Base-by-base conservation (phyloP, 2,888 invertebrate genomes). In the Eugnorisma glareosa region DNA sequence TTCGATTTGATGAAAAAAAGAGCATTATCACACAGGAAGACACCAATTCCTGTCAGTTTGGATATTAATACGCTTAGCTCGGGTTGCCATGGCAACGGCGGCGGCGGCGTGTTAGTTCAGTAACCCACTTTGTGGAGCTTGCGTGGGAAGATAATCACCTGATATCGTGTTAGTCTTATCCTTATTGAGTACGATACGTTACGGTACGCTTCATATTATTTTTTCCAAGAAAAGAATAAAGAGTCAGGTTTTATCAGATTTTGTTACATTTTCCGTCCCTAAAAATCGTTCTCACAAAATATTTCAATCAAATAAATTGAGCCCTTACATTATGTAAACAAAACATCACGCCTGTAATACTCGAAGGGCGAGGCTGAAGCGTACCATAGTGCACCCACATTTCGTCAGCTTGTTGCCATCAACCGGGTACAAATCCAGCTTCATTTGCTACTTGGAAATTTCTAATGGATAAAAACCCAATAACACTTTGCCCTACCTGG, bases 141-240 rank as follows among this genome's bases (percentile, higher is more conserved):
- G 81, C 57, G 74, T 82, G 82, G 79, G 74, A 82, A 78, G 78
- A 59, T 82, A 74, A 77, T 81, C 83, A 86, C 83, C 73, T 82
- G 83, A 82, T 82, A 74, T 61, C 67, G 57, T 67, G 78, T 64
- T 82, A 82, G 78, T 75, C 59, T 85, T 77, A 82, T 67, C 72
- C 74, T 75, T 73, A 67, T 78, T 73, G 72, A 85, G 67, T 51
- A n/a, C 35, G 64, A 61, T 77, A 77, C 64, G 35, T 67, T 59
- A 64, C 31, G 31, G 45, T 37, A 37, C 24, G 11, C 28, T 8
- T 59, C 28, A 43, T 67, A 24, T 21, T 51, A n/a, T 54, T 31
- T 35, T 43, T 57, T 69, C 35, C 40, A 18, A 13, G 57, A 66
- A 68, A 48, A 37, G 5, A 59, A 51, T 61, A 28, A 21, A 59